Percentiles rank a stretch among this genome's conserved stretches.
phyloP scores from a whole-genome alignment of 2,797 vertebrate species.

The Characodon lateralis region DNA sequence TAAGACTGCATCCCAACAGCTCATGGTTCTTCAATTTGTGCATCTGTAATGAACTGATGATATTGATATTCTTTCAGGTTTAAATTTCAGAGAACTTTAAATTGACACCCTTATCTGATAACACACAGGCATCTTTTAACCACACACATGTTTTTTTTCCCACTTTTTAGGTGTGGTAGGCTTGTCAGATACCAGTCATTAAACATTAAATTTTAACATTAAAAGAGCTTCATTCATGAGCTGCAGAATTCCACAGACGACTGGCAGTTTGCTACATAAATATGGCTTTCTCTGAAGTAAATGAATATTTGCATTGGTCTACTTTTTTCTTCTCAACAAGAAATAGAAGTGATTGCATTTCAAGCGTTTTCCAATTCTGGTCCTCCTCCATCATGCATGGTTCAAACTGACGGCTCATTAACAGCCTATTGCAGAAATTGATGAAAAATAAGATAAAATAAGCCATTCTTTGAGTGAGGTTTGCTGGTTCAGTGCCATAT shows the following conservation, averaged over 20 bases:
- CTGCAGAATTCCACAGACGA: background rate
- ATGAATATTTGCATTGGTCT: background rate
- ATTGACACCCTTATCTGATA: too few species aligned
- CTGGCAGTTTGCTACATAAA: background rate
- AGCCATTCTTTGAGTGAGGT: background rate
- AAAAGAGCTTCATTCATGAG: background rate
- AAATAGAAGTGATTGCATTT: background rate
- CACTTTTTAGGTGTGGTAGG: background rate
- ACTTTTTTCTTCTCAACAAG: background rate
- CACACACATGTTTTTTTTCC: background rate
- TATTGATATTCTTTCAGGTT: background rate
- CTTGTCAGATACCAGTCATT: background rate
- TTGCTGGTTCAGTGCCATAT: background rate
- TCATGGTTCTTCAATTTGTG: background rate
- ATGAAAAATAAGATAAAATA: background rate
- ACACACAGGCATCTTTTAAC: background rate
- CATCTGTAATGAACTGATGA: background rate
- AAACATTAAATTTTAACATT: too few species aligned
- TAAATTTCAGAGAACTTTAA: background rate
- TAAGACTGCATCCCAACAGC: background rate
- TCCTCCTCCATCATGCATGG: background rate
- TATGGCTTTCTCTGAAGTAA: background rate
- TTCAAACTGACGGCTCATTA: background rate
- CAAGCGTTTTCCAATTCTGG: background rate
- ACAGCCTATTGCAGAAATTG: background rate